These are phyloP conservation scores for Bombylius discolor DNA, from an alignment of 2,888 invertebrate genomes.

Conservation along the genomic window DNA sequence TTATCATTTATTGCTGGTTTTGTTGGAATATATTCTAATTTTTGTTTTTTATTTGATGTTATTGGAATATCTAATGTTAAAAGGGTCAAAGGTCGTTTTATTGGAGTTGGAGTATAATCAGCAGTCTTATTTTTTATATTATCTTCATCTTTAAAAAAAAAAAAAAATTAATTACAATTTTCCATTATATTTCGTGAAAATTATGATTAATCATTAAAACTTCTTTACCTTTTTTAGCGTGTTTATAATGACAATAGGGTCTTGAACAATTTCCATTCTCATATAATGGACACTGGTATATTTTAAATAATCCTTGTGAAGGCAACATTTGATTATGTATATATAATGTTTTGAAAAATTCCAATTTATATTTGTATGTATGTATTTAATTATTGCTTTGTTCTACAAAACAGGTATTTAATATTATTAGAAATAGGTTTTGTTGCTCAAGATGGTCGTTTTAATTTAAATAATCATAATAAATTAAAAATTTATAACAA, in stretches of 20 bases:
- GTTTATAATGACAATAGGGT: constrained; percentile 87
- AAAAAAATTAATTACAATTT: too few species aligned
- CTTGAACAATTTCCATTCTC: constrained; percentile 67
- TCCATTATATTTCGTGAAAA: too few species aligned
- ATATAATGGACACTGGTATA: constrained; percentile 74
- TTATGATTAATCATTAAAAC: neutral
- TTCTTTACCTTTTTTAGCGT: constrained; percentile 54
- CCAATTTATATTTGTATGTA: neutral
- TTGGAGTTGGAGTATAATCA: constrained; percentile 28
- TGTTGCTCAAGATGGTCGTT: too few species aligned
- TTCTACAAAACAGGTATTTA: too few species aligned
- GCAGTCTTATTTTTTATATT: constrained; percentile 16
- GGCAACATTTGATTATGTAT: constrained; percentile 56
- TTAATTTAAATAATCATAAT: too few species aligned
- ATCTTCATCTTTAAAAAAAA: constrained; percentile 23
- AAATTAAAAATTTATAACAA: too few species aligned
- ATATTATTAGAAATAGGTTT: too few species aligned
- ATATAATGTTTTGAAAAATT: too few species aligned
- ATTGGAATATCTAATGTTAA: constrained; percentile 21
- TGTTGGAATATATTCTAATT: constrained; percentile 34
- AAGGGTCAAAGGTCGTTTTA: constrained; percentile 22
- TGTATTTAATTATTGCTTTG: too few species aligned
- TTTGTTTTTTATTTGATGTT: constrained; percentile 22
- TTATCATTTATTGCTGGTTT: constrained; percentile 30
- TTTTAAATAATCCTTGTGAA: constrained; percentile 78